These are phyloP conservation scores for Torymus aiolomorphi DNA, from an alignment of 2,888 invertebrate species.

Conservation along the genomic window DNA sequence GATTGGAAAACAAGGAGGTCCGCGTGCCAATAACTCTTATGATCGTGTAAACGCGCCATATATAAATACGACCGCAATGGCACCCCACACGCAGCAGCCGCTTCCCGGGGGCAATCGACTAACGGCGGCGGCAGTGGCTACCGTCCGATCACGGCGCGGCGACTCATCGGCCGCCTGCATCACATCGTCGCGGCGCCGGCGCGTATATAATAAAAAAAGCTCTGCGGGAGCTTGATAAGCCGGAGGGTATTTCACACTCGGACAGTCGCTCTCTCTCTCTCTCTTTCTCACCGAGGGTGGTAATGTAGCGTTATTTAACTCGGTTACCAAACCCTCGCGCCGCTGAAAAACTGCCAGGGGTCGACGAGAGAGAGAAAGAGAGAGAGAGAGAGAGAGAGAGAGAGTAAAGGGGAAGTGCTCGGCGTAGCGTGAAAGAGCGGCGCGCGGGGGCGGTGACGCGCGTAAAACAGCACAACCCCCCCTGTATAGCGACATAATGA, in stretches of 20 bases:
- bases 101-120: too few species aligned
- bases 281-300: slow-evolving; percentile 65
- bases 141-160: too few species aligned
- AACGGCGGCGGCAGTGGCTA: too few species aligned
- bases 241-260: slow-evolving; percentile 75
- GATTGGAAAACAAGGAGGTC: too few species aligned
- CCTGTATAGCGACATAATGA: slow-evolving; percentile 14
- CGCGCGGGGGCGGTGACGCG: slow-evolving; percentile 72
- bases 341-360: background rate
- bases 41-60: too few species aligned
- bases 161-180: too few species aligned
- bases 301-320: slow-evolving; percentile 75
- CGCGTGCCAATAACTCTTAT: too few species aligned
- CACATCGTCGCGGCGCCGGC: slow-evolving; percentile 53
- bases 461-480: slow-evolving; percentile 68
- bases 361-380: slow-evolving; percentile 56
- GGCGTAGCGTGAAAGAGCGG: slow-evolving; percentile 73
- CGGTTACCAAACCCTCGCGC: slow-evolving; percentile 66
- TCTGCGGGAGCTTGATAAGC: slow-evolving; percentile 74
- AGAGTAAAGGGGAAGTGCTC: slow-evolving; percentile 65
- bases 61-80: too few species aligned
- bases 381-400: slow-evolving; percentile 59
- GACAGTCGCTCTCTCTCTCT: slow-evolving; percentile 67
- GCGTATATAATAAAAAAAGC: slow-evolving; percentile 69
- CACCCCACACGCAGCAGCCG: too few species aligned